Evolutionary conservation across 1,140 invertebrate species (phyloP).

Genomic region (Magallana gigas): DNA sequence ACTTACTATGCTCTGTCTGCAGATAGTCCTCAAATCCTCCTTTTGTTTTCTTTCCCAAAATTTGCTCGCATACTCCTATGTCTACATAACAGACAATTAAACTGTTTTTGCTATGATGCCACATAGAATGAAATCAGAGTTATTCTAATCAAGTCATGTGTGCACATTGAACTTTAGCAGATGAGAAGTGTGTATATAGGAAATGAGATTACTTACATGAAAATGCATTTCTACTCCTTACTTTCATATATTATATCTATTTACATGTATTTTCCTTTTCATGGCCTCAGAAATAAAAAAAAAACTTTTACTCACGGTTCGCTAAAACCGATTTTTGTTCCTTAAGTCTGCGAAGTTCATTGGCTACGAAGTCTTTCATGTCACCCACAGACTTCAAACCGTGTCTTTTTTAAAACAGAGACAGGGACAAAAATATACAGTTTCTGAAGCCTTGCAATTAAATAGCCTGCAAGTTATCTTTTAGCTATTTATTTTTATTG

Average conservation of each 20-base stretch:
- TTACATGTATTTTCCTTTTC: no score
- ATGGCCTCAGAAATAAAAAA: not conserved
- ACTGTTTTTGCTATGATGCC: not conserved
- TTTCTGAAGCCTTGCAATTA: not conserved
- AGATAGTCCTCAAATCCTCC: constrained; percentile 89
- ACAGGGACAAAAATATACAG: not conserved
- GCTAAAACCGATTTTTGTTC: constrained; percentile 87
- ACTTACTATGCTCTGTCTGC: constrained; percentile 88
- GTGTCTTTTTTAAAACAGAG: constrained; percentile 81
- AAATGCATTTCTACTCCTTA: no score
- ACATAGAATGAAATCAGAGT: no score
- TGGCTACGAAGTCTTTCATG: constrained; percentile 94
- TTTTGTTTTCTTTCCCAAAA: constrained; percentile 83
- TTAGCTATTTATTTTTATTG: no score
- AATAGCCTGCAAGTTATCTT: no score
- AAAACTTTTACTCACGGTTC: constrained; percentile 82
- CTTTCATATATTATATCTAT: no score
- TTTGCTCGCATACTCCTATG: constrained; percentile 91
- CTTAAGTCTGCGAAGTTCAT: constrained; percentile 88
- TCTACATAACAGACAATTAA: constrained; percentile 79
- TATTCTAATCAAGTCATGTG: no score
- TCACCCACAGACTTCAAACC: constrained; percentile 88
- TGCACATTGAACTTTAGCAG: not conserved
- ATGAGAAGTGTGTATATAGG: no score
- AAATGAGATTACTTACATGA: no score